A percentile compares a stretch with the other conserved stretches of the same genome.
Evolutionary conservation across 2,113 vertebrate species (phyloP).

Genomic region (Crotalus viridis): DNA sequence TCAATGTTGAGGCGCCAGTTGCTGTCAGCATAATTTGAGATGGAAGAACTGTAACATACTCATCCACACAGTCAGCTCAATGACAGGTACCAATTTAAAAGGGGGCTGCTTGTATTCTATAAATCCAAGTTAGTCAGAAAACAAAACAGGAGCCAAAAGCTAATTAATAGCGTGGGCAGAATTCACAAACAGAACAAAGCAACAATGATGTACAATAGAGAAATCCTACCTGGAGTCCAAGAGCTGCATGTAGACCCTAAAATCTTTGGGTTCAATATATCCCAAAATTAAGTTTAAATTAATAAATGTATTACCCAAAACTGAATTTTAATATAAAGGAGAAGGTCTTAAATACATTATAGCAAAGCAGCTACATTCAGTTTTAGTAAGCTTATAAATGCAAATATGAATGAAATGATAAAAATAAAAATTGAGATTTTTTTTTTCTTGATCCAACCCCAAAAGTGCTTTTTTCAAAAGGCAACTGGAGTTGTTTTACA

Average conservation of each 20-base stretch:
- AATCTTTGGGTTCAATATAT: neutral
- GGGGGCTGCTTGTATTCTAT: neutral
- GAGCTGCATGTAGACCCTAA: neutral
- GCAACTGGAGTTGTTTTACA: neutral
- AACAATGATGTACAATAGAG: neutral
- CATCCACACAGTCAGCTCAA: neutral
- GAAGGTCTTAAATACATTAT: neutral
- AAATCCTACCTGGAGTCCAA: neutral
- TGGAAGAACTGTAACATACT: conserved; percentile 9
- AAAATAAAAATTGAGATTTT: neutral
- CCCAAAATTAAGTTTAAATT: neutral
- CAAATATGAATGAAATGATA: neutral
- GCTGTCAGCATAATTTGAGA: conserved; percentile 35
- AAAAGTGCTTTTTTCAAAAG: no score
- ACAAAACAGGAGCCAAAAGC: neutral
- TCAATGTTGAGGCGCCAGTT: conserved; percentile 21
- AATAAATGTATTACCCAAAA: neutral
- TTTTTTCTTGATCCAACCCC: neutral
- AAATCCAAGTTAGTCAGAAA: neutral
- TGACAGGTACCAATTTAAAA: neutral
- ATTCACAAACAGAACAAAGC: neutral
- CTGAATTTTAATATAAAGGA: neutral
- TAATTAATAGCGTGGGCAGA: neutral
- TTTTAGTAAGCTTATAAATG: neutral
- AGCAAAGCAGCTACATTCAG: neutral